A percentile compares a stretch with the other conserved stretches of the same genome.
Evolutionary conservation across 2,888 invertebrate species (phyloP).

Genomic region (Euzetes globulus): DNA sequence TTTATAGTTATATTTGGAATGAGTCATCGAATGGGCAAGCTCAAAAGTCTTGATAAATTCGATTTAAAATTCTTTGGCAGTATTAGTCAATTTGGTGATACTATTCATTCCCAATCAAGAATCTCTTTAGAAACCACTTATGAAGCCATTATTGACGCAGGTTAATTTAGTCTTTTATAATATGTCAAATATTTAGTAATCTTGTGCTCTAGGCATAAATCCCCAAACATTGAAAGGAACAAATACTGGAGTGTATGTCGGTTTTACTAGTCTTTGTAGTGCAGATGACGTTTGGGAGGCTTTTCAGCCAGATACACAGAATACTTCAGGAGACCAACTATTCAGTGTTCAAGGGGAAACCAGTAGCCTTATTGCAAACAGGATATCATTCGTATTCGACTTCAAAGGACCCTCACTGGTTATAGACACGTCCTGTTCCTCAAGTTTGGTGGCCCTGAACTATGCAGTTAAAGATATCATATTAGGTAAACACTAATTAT

Average conservation of each 20-base stretch:
- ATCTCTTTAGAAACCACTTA: slow-evolving; percentile 83
- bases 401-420: slow-evolving; percentile 57
- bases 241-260: slow-evolving; percentile 89
- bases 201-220: slow-evolving; percentile 56
- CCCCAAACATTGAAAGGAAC: slow-evolving; percentile 75
- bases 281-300: slow-evolving; percentile 77
- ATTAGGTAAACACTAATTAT: no score
- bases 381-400: slow-evolving; percentile 87
- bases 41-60: no score
- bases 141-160: slow-evolving; percentile 83
- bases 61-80: no score
- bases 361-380: no score
- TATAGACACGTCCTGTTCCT: slow-evolving; percentile 36
- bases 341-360: slow-evolving; percentile 77
- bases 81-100: no score
- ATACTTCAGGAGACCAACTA: slow-evolving; percentile 62
- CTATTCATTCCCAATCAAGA: slow-evolving; percentile 85
- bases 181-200: no score
- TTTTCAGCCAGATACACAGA: slow-evolving; percentile 63
- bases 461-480: slow-evolving; percentile 61
- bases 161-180: slow-evolving; percentile 44
- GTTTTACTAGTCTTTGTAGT: slow-evolving; percentile 84
- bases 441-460: slow-evolving; percentile 43
- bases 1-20: no score
- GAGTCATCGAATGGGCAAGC: no score